Base-by-base conservation (phyloP, 2,113 vertebrate species). In the Actinemys pallida region DNA sequence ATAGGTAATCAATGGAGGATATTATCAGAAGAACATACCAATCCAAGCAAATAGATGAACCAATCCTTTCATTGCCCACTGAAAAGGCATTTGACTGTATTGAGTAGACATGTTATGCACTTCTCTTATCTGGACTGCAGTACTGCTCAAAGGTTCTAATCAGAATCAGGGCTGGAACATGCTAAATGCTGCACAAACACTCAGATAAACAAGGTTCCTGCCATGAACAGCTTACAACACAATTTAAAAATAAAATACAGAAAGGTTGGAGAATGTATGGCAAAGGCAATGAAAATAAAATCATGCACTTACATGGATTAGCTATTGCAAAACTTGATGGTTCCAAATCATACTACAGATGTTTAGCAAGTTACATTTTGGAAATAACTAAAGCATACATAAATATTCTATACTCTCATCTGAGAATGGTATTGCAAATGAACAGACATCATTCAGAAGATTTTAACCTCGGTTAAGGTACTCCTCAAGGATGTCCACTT, bases 231-330 rank as follows among this genome's bases (percentile, higher is more conserved):
- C 2, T 86, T 88, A n/a, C 14, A 72, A 72, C 7, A 17, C 6
- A 72, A 72, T 72, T 88, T 57, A 10, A 59, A 83, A 72, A 1
- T 2, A 84, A 54, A 2, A 47, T 39, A 42, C 0, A 85, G 31
- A 39, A 39, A 96, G 90, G 79, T 42, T 86, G 82, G 59, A 39
- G 16, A 42, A 42, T 31, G 1, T 25, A 65, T 50, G 35, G 16
- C 45, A 20, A 52, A 80, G 12, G 59, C 39, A 90, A 82, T 91
- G 62, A 88, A 91, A 79, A 83, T 35, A 75, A 94, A 95, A 87
- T 10, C n/a, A 53, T 11, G 76, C 53, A 76, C 3, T 82, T 84
- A 95, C 54, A 10, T 29, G 54, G 1, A 2, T 82, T 93, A 29
- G 27, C 25, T 57, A 27, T 59, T 91, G 25, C 5, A 87, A 86